Percentiles rank a stretch among this genome's conserved stretches.
Conservation (phyloP, 1,140 invertebrate species). For the Achroia grisella region DNA sequence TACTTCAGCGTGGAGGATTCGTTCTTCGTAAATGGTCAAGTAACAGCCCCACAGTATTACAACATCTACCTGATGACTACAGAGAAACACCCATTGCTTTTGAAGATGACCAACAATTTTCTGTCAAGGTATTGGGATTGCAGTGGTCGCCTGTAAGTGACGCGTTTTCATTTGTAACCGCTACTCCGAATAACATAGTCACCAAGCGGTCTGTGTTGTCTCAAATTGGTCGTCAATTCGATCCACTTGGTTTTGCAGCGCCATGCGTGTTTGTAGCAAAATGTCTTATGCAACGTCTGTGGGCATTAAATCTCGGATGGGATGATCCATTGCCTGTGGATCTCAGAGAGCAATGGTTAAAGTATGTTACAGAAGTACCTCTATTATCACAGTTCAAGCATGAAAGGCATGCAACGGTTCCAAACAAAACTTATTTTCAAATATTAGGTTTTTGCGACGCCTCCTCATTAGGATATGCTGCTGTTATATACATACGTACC, state of each 20-base stretch:
- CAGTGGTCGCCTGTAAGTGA: not conserved
- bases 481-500: not conserved
- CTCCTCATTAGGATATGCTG: not conserved
- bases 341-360: not conserved
- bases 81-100: no score
- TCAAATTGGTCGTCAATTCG: no score
- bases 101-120: no score
- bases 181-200: not conserved
- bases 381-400: not conserved
- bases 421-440: not conserved
- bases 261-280: constrained; percentile 2
- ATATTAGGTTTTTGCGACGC: no score
- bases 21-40: not conserved
- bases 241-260: not conserved
- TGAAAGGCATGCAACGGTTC: not conserved
- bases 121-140: no score
- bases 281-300: not conserved
- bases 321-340: not conserved
- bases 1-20: not conserved
- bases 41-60: not conserved
- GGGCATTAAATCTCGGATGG: no score
- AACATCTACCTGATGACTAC: not conserved
- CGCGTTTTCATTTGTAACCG: not conserved
- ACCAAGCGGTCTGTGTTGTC: no score
- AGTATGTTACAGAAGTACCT: no score